Evolutionary conservation across 2,113 vertebrate genomes (phyloP).

Genomic region (Albula goreensis): DNA sequence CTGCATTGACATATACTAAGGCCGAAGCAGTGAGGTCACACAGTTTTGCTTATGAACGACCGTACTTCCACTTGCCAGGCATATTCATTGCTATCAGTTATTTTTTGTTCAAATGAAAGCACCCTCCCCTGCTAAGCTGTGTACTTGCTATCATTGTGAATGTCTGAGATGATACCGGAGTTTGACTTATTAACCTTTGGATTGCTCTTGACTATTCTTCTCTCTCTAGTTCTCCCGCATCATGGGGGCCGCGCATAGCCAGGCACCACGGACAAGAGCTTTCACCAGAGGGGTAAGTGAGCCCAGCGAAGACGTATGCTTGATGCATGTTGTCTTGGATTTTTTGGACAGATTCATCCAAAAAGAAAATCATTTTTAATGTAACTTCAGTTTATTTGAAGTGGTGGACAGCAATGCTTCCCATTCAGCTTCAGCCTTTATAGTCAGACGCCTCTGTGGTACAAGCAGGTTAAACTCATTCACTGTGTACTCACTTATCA

Average conservation of each 20-base stretch:
- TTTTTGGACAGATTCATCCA: neutral
- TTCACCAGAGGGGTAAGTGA: conserved; percentile 82
- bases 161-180: neutral
- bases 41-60: neutral
- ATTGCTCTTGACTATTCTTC: neutral
- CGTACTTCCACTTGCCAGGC: neutral
- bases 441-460: too few species aligned
- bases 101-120: neutral
- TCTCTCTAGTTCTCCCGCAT: conserved; percentile 75
- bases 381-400: too few species aligned
- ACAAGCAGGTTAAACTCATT: too few species aligned
- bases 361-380: too few species aligned
- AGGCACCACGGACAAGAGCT: conserved; percentile 75
- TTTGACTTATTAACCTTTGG: neutral
- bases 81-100: too few species aligned
- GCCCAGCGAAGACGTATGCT: neutral
- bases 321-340: neutral
- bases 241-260: conserved; percentile 75
- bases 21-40: neutral
- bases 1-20: neutral
- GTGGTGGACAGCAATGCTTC: too few species aligned
- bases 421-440: too few species aligned
- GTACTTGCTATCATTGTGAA: neutral
- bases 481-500: too few species aligned
- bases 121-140: too few species aligned